A percentile compares a stretch with the other conserved stretches of the same genome.
Conservation (phyloP, 2,113 vertebrate species). For the Phoxinus phoxinus region DNA sequence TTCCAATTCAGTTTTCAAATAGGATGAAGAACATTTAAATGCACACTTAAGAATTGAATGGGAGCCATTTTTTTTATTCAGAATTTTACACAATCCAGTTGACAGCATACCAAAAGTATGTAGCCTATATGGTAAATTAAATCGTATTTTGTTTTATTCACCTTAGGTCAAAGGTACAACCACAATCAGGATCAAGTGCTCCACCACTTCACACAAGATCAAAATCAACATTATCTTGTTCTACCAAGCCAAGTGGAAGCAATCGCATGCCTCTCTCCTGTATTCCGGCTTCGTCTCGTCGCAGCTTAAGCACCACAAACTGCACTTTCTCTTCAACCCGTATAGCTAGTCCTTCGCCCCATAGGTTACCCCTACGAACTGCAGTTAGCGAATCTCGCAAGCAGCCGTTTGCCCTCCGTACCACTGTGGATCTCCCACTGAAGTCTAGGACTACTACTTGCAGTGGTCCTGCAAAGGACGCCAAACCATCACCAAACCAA, state of each 20-base stretch:
- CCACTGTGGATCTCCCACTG: constrained; percentile 67
- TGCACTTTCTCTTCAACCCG: constrained; percentile 77
- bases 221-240: constrained; percentile 60
- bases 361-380: constrained; percentile 75
- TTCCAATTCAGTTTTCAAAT: too few relatives aligned
- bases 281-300: constrained; percentile 71
- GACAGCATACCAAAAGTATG: constrained; percentile 70
- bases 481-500: constrained; percentile 68
- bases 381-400: constrained; percentile 64
- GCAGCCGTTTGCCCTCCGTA: constrained; percentile 72
- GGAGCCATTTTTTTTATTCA: not conserved
- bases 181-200: constrained; percentile 64
- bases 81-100: constrained; percentile 35
- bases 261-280: constrained; percentile 73
- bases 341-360: constrained; percentile 87
- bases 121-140: too few relatives aligned
- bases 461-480: constrained; percentile 72
- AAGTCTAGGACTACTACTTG: constrained; percentile 68
- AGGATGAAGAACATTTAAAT: too few relatives aligned
- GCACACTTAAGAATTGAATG: too few relatives aligned
- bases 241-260: constrained; percentile 69
- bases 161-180: constrained; percentile 76
- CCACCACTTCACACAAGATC: constrained; percentile 61
- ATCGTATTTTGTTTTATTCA: not conserved
- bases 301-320: constrained; percentile 83